Evolutionary conservation across 2,888 invertebrate species (phyloP).

Genomic region (Polymixis flavicincta): DNA sequence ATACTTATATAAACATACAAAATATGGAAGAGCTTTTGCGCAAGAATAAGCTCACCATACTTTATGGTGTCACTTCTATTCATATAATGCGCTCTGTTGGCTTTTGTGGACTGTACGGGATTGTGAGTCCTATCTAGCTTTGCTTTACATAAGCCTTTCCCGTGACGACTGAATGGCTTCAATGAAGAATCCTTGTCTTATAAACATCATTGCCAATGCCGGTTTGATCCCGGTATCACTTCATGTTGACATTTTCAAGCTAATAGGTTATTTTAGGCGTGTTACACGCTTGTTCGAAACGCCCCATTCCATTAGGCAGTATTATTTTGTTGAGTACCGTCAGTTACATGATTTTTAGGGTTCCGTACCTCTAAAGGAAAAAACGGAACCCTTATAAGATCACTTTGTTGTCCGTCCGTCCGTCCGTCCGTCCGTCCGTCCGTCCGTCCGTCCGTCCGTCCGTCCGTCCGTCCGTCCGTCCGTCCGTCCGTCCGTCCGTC

Average conservation of each 20-base stretch:
- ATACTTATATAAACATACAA: slow-evolving; percentile 31
- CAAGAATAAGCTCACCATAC: slow-evolving; percentile 46
- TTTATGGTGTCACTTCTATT: slow-evolving; percentile 53
- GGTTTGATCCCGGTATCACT: neutral
- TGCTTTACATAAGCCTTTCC: slow-evolving; percentile 11
- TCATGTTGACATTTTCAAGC: neutral
- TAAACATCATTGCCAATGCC: neutral
- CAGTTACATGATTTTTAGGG: too few species aligned
- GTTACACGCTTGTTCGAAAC: neutral
- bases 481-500: too few species aligned
- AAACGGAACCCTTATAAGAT: too few species aligned
- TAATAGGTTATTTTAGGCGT: neutral
- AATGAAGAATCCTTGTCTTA: slow-evolving; percentile 11
- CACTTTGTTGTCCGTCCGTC: too few species aligned
- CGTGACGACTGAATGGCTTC: slow-evolving; percentile 10
- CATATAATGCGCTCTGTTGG: slow-evolving; percentile 40
- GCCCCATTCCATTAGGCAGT: neutral
- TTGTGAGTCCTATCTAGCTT: slow-evolving; percentile 15
- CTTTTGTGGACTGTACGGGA: slow-evolving; percentile 18
- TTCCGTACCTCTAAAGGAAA: too few species aligned
- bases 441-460: too few species aligned
- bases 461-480: too few species aligned
- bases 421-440: too few species aligned
- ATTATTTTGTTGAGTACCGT: neutral
- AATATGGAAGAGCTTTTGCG: slow-evolving; percentile 20